Percentiles rank a stretch among this genome's conserved stretches.
Evolutionary conservation across 92 coral and sea anemone species (phyloP).

Genomic region (Palythoa grandis): DNA sequence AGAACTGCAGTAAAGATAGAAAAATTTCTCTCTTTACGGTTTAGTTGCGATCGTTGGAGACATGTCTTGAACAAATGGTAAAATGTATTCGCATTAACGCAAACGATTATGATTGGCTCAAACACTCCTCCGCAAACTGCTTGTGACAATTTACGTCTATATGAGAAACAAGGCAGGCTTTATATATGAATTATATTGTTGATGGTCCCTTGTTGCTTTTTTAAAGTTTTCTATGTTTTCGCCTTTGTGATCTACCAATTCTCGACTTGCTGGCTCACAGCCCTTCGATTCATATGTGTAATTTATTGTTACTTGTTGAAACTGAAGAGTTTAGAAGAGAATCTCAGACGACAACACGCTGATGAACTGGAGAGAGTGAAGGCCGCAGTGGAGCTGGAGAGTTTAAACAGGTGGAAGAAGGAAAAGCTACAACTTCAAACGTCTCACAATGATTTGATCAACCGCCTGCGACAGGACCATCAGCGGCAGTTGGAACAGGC

Average conservation of each 20-base stretch:
- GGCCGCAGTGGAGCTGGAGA: constrained; percentile 60
- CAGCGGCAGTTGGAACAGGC: constrained; percentile 80
- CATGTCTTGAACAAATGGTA: no score
- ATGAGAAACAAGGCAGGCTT: no score
- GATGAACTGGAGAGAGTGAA: constrained; percentile 56
- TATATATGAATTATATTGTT: no score
- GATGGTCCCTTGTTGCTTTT: no score
- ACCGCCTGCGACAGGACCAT: constrained; percentile 85
- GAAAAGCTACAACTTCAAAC: constrained; percentile 64
- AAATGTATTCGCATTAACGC: no score
- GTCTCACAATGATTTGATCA: constrained; percentile 69
- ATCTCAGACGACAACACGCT: constrained; percentile 78
- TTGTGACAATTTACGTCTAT: no score
- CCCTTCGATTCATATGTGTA: background rate
- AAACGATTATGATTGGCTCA: no score
- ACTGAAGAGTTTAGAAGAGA: constrained; percentile 71
- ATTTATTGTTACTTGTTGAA: constrained; percentile 45
- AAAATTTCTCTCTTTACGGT: no score
- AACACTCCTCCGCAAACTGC: no score
- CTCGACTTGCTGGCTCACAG: background rate
- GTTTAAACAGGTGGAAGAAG: constrained; percentile 61
- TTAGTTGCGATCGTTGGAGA: no score
- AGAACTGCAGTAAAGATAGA: no score
- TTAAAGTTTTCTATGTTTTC: no score
- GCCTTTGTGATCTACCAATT: background rate